Percentiles rank a stretch among this genome's conserved stretches.
phyloP scores from a whole-genome alignment of 2,888 invertebrate genomes.

The Eucera pruinosa region DNA sequence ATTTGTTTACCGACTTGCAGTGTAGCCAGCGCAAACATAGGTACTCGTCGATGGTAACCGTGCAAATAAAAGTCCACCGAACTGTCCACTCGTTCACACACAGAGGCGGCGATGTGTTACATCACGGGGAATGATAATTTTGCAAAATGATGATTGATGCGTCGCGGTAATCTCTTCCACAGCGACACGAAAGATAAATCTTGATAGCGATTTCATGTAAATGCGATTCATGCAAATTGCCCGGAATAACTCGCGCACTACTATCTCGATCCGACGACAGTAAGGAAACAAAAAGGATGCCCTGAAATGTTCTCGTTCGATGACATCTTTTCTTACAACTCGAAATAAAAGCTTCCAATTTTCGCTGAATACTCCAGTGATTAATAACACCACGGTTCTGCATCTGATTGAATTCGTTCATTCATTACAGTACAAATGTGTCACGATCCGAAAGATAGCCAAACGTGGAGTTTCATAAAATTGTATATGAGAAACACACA shows the following conservation, averaged over 20 bases:
- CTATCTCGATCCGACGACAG: slow-evolving; percentile 15
- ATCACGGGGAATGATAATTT: slow-evolving; percentile 21
- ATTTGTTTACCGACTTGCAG: slow-evolving; percentile 12
- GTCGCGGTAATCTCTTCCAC: slow-evolving; percentile 39
- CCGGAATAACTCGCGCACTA: slow-evolving; percentile 10
- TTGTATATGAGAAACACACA: too few species aligned
- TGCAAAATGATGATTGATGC: slow-evolving; percentile 49
- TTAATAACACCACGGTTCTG: not conserved
- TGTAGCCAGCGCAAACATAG: too few species aligned
- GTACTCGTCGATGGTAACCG: too few species aligned
- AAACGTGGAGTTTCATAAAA: not conserved
- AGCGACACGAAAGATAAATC: slow-evolving; percentile 41
- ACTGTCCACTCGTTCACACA: slow-evolving; percentile 9
- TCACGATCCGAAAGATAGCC: not conserved
- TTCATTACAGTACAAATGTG: not conserved
- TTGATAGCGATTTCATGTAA: slow-evolving; percentile 51
- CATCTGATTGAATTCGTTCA: not conserved
- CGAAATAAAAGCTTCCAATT: not conserved
- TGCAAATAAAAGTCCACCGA: slow-evolving; percentile 11
- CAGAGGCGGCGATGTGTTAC: slow-evolving; percentile 11
- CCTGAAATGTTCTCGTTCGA: slow-evolving; percentile 1
- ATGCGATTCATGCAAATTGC: slow-evolving; percentile 49
- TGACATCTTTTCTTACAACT: not conserved
- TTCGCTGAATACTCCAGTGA: too few species aligned
- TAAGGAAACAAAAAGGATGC: slow-evolving; percentile 4